Evolutionary conservation across 2,888 invertebrate genomes (phyloP).

Genomic region (Serripes groenlandicus): DNA sequence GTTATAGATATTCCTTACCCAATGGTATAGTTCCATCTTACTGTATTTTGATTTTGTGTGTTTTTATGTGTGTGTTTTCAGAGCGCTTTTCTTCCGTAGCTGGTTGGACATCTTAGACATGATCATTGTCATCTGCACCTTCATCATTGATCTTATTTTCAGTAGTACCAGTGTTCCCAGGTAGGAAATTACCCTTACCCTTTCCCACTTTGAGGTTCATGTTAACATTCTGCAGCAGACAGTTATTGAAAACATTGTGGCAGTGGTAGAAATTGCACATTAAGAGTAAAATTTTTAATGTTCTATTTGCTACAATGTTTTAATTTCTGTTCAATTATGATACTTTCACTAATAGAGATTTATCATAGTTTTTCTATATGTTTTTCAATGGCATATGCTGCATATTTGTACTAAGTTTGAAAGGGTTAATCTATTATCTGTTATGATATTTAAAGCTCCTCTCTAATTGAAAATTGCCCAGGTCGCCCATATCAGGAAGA

Average conservation of each 20-base stretch:
- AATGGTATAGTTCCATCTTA: neutral
- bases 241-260: neutral
- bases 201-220: no score
- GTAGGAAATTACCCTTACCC: conserved; percentile 62
- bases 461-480: no score
- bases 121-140: conserved; percentile 86
- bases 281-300: neutral
- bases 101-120: conserved; percentile 87
- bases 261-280: neutral
- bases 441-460: no score
- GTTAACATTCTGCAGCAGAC: no score
- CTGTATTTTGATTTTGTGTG: conserved; percentile 7
- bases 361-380: neutral
- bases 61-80: conserved; percentile 66
- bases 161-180: conserved; percentile 79
- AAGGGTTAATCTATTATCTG: no score
- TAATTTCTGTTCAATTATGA: neutral
- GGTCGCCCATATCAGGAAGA: no score
- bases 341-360: neutral
- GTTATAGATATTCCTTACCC: neutral
- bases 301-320: neutral
- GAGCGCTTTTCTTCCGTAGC: conserved; percentile 84
- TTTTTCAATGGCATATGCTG: no score
- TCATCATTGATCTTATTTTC: conserved; percentile 86
- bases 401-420: no score